Conservation (phyloP, 2,113 vertebrate species). For the Quiscalus mexicanus region DNA sequence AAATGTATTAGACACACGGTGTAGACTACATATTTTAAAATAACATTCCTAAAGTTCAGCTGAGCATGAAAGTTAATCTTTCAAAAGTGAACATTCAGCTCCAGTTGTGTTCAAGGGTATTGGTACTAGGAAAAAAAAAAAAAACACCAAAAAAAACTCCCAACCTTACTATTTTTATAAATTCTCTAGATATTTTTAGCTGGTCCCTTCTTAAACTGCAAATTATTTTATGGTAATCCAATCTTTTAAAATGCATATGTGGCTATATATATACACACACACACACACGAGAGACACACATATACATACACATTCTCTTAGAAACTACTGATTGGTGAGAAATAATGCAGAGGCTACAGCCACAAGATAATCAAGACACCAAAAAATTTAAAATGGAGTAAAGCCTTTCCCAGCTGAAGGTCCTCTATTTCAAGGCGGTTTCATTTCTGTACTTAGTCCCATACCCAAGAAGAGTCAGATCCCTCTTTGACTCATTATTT, state of each 20-base stretch:
- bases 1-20: not conserved
- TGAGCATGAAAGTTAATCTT: slow-evolving; percentile 61
- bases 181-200: slow-evolving; percentile 34
- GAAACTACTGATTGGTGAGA: not conserved
- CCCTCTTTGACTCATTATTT: not conserved
- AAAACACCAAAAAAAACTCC: not conserved
- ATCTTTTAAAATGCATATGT: not conserved
- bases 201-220: not conserved
- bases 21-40: slow-evolving; percentile 35
- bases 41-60: slow-evolving; percentile 52
- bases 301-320: not conserved
- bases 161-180: not conserved
- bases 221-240: not conserved
- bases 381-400: not conserved
- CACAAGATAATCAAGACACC: not conserved
- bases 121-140: not conserved
- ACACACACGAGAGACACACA: not conserved
- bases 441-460: not conserved
- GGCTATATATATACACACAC: not conserved
- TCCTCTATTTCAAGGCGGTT: not conserved
- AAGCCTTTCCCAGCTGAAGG: not conserved
- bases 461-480: not conserved
- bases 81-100: slow-evolving; percentile 57
- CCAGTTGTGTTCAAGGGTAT: slow-evolving; percentile 23
- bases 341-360: not conserved